A percentile compares a stretch with the other conserved stretches of the same genome.
Conservation (phyloP, 2,888 invertebrate genomes). For the Mesodorylaimus sp. region DNA sequence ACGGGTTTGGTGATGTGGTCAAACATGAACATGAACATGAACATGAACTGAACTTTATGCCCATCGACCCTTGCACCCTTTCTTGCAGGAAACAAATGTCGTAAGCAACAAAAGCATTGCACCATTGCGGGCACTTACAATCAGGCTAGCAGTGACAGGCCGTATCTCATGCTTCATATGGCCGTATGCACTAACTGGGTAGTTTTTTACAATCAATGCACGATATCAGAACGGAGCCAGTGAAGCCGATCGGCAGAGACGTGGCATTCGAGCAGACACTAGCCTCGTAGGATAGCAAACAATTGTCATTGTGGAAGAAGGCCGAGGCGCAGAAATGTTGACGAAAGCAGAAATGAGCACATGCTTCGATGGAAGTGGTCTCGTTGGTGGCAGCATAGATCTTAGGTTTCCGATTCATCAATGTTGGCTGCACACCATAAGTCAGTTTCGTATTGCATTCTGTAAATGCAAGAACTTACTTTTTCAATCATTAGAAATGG, state of each 20-base stretch:
- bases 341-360: constrained; percentile 3
- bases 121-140: no score
- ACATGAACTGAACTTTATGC: no score
- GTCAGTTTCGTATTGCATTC: neutral
- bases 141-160: no score
- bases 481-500: no score
- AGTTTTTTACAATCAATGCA: constrained; percentile 6
- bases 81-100: no score
- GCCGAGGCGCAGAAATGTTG: constrained; percentile 5
- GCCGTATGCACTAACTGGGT: no score
- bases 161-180: no score
- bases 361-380: neutral
- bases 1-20: no score
- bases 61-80: no score
- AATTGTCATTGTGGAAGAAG: neutral
- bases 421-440: neutral
- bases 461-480: no score
- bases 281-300: neutral
- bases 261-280: neutral
- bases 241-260: neutral
- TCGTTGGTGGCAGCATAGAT: neutral
- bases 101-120: no score
- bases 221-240: neutral
- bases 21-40: no score
- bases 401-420: neutral